Percentiles rank a stretch among this genome's conserved stretches.
These are phyloP conservation scores for Carterocephalus palaemon DNA, from an alignment of 2,888 invertebrate genomes.

Conservation along the genomic window DNA sequence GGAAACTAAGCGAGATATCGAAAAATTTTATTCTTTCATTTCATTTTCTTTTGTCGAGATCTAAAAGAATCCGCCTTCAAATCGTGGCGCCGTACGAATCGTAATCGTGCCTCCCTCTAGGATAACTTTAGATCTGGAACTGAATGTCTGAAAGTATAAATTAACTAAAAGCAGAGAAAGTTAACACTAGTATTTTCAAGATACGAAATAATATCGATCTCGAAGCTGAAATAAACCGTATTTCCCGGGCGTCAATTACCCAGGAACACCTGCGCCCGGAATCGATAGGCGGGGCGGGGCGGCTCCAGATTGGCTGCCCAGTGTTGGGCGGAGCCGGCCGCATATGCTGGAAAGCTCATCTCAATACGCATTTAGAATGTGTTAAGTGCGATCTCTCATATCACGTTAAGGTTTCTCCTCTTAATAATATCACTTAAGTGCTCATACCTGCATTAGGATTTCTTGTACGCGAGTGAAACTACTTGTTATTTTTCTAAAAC, in stretches of 20 bases:
- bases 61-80: no score
- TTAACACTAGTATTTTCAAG: constrained; percentile 4
- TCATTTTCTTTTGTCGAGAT: neutral
- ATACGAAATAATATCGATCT: constrained; percentile 33
- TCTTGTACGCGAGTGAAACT: no score
- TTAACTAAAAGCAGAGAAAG: no score
- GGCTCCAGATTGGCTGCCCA: constrained; percentile 55
- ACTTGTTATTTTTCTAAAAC: no score
- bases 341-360: constrained; percentile 39
- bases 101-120: no score
- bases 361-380: neutral
- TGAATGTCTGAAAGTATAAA: no score
- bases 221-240: constrained; percentile 30
- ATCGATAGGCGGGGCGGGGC: constrained; percentile 62
- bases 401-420: no score
- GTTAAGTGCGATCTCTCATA: constrained; percentile 6
- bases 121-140: no score
- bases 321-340: constrained; percentile 45
- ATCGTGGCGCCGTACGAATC: no score
- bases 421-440: no score
- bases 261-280: constrained; percentile 57
- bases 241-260: constrained; percentile 51
- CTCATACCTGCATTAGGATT: no score
- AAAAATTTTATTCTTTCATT: neutral
- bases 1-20: no score